Base-by-base conservation (phyloP, 2,888 invertebrate genomes). In the Eilema caniola region DNA sequence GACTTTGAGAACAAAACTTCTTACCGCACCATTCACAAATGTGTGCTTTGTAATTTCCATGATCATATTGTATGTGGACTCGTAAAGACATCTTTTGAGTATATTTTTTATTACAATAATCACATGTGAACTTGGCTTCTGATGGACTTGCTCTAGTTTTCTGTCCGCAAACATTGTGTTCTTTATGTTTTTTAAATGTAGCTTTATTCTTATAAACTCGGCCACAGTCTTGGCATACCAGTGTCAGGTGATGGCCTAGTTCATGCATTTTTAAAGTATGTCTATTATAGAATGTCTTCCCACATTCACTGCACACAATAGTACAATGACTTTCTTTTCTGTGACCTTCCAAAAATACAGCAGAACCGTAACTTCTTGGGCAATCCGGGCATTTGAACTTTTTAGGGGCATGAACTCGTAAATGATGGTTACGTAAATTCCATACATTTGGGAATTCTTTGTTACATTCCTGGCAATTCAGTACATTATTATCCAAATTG, bases 41-140 rank as follows among this genome's bases (percentile, higher is more conserved):
- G 78, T 91, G 91, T n/a, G 88, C 80, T 73, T 92, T 93, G 66
- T 92, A 92, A 76, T 90, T 92, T 0, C 91, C 90, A 82, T 94
- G 94, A 71, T 93, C 92, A 76, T 92, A 90, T 73, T 92, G 93
- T 71, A 94, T 93, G 69, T 94, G 94, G 14, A 94, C 93, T 70
- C 93, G 74, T 56, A 94, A 74, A 4, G 93, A 89, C 28, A 93
- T 88, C 76, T 94, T 94, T 41, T 94, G 93, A 0, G 92, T 91
- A 67, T 93, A 94, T 71, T 88, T 92, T 72, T 93, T 94, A 56
- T 90, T 87, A 67, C 94, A 94, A 80, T 93, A 89, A 76, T 94
- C 93, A 71, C 94, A 94, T 5, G 91, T 92, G 53, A 84, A 92
- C 28, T 89, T 90, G 0, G 90, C 93, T 75, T 92, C 77, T 0